These are phyloP conservation scores for Pangasianodon gigas DNA, from an alignment of 2,113 vertebrate species.

Conservation along the genomic window DNA sequence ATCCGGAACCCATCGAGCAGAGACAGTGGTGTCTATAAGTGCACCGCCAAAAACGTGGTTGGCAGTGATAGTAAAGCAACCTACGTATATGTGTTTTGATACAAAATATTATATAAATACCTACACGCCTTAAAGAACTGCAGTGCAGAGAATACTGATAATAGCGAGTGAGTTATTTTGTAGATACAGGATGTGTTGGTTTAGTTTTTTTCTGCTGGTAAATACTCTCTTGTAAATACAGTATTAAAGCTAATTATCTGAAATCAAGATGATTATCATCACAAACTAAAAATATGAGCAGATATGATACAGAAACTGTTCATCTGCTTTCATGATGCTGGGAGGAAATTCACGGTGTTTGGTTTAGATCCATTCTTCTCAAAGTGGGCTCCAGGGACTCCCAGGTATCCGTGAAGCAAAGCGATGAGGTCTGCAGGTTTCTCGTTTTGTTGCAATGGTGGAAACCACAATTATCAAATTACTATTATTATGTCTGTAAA, in stretches of 20 bases:
- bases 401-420: not conserved
- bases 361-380: not conserved
- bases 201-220: not conserved
- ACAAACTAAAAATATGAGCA: not conserved
- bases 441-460: not conserved
- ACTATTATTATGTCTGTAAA: not conserved
- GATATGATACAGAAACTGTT: not conserved
- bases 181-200: not conserved
- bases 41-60: slow-evolving; percentile 86
- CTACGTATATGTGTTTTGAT: slow-evolving; percentile 87
- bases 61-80: slow-evolving; percentile 89
- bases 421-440: not conserved
- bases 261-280: not conserved
- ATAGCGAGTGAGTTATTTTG: not conserved
- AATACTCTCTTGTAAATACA: slow-evolving; percentile 16
- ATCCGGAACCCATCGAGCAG: slow-evolving; percentile 82
- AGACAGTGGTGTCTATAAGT: slow-evolving; percentile 89
- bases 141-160: slow-evolving; percentile 62
- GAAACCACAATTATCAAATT: not conserved
- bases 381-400: not conserved
- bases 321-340: not conserved
- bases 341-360: not conserved
- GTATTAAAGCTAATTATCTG: not conserved
- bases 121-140: slow-evolving; percentile 67
- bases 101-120: slow-evolving; percentile 3